Percentiles rank a stretch among this genome's conserved stretches.
phyloP scores from a whole-genome alignment of 2,888 invertebrate species.

The Silvanus unidentatus region DNA sequence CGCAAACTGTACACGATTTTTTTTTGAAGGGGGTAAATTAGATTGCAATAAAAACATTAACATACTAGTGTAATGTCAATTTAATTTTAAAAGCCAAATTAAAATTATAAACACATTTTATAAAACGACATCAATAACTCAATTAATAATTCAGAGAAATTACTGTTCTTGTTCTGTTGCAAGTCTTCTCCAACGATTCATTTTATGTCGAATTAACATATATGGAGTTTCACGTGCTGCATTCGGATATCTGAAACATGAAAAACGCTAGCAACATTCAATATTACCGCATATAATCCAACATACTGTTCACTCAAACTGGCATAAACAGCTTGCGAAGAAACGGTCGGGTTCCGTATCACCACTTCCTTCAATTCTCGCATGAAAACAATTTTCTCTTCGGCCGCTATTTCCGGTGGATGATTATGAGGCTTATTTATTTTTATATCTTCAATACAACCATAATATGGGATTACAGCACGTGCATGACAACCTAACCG shows the following conservation, averaged over 20 bases:
- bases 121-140: too few species aligned
- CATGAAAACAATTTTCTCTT: conserved; percentile 42
- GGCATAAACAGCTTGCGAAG: conserved; percentile 35
- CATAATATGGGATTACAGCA: conserved; percentile 40
- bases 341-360: conserved; percentile 31
- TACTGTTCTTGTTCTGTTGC: not conserved
- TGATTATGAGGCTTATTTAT: conserved; percentile 41
- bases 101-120: too few species aligned
- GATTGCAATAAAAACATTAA: too few species aligned
- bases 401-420: conserved; percentile 41
- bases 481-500: conserved; percentile 42
- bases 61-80: too few species aligned
- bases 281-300: not conserved
- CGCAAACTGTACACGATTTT: too few species aligned
- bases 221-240: conserved; percentile 40
- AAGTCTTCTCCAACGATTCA: conserved; percentile 38
- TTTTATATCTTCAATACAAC: conserved; percentile 40
- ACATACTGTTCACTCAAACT: conserved; percentile 38
- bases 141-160: too few species aligned
- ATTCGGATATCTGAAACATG: conserved; percentile 36
- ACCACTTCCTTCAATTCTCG: conserved; percentile 39
- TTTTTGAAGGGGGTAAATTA: too few species aligned
- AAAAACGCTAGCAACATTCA: too few species aligned
- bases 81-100: too few species aligned
- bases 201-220: conserved; percentile 36